Evolutionary conservation across 2,797 vertebrate genomes (phyloP), one percentile per base, ranked within the genome.

Genomic region (Phoebastria nigripes): DNA sequence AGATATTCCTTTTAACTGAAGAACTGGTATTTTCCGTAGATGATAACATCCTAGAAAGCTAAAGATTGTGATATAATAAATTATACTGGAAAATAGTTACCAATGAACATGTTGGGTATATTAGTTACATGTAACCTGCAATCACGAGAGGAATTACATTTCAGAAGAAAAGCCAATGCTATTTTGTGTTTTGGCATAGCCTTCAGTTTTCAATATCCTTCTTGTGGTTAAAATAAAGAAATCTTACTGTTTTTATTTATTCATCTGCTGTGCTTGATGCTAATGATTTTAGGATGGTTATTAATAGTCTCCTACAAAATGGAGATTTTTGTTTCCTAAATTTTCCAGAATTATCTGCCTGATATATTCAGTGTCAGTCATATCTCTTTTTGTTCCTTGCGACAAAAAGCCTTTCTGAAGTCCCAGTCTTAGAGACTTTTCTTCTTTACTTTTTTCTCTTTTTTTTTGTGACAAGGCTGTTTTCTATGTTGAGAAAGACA

Each of bases 81-180:
- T 85, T 15, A 62, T 37, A 66, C 25, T 62, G 46, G 49, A 83
- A 91, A 62, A 71, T 14, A 39, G 33, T 59, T 90, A 74, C 35
- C 39, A 65, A 15, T 0, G 0, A 78, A n/a, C 10, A 31, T 58
- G 6, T 49, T 83, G 17, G 5, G 3, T 74, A 1, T 72, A 26
- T 49, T 63, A 74, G 12, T 67, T 76, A 51, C 24, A 13, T 9
- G 7, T 69, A 79, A 72, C 15, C 9, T 65, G 31, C n/a, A 72
- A 6, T 84, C 58, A 54, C 1, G 4, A 58, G 8, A 58, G 33
- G 52, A 87, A 35, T 82, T 70, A 31, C 11, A 26, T 77, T 87
- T 92, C 51, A 62, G 62, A 77, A 78, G 41, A 88, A 90, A 72
- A 69, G 12, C 3, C 25, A 54, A 14, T 69, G 31, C 9, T 28